Conservation (phyloP, 2,797 vertebrate genomes). For the Cuculus canorus region DNA sequence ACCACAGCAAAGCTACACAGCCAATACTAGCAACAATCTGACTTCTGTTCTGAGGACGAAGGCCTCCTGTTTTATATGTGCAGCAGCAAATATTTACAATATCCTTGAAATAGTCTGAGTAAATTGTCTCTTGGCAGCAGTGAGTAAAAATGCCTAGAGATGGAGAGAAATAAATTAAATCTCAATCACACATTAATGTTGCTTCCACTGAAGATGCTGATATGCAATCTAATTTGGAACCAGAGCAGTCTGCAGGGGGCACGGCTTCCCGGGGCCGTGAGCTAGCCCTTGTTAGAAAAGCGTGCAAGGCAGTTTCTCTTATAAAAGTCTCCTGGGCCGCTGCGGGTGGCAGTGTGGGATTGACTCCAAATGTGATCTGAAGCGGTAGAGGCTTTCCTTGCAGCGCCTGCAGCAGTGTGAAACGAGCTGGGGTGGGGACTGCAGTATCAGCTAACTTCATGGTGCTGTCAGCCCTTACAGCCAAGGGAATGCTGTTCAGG, state of each 20-base stretch:
- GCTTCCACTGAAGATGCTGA: background rate
- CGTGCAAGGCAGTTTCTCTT: background rate
- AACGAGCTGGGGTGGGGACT: background rate
- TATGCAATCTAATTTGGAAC: background rate
- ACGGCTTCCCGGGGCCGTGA: background rate
- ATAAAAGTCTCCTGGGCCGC: rapidly evolving
- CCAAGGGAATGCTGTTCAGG: rapidly evolving
- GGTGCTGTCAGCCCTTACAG: background rate
- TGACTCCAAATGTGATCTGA: background rate
- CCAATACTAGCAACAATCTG: conserved; percentile 21
- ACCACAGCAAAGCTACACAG: background rate
- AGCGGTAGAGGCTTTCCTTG: rapidly evolving
- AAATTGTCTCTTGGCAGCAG: conserved; percentile 44
- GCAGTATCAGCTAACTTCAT: background rate
- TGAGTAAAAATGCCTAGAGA: conserved; percentile 15
- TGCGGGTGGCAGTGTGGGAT: background rate
- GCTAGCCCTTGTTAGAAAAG: background rate
- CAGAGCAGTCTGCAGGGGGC: background rate
- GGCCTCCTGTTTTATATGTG: conserved; percentile 18
- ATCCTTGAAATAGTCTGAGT: conserved; percentile 33
- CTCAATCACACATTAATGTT: background rate
- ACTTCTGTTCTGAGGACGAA: conserved; percentile 45
- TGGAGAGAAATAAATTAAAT: conserved; percentile 35
- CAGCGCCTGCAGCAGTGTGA: background rate
- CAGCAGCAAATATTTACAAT: conserved; percentile 64